phyloP scores from a whole-genome alignment of 2,113 vertebrate species.

The Taxidea taxus region DNA sequence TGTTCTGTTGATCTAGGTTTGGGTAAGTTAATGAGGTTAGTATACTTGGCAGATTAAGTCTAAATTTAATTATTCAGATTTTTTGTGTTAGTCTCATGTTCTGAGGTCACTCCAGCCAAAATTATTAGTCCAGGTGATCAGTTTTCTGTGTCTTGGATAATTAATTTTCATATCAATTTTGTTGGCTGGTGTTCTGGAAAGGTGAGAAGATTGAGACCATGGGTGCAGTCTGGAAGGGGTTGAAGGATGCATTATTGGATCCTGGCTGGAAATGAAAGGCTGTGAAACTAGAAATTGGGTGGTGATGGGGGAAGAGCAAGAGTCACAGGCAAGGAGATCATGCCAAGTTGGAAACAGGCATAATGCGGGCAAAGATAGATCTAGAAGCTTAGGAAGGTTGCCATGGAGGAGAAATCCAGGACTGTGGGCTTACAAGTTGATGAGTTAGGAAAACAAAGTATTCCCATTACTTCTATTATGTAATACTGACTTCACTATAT shows the following conservation, averaged over 20 bases:
- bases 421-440: background rate
- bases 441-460: background rate
- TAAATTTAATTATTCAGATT: background rate
- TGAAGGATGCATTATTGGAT: background rate
- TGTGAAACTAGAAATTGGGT: background rate
- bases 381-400: background rate
- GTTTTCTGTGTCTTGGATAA: background rate
- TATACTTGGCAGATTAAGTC: background rate
- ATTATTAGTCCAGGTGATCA: background rate
- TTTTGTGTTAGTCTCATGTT: background rate
- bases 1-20: background rate
- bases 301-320: background rate
- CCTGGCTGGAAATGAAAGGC: background rate
- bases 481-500: background rate
- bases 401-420: background rate
- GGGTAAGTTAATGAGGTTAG: background rate
- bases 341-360: background rate
- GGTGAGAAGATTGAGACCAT: background rate
- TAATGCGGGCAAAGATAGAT: background rate
- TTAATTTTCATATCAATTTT: background rate
- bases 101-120: constrained; percentile 70
- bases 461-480: background rate
- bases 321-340: background rate
- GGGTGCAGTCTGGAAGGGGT: background rate
- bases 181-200: background rate